A percentile compares a stretch with the other conserved stretches of the same genome.
phyloP scores from a whole-genome alignment of 2,888 invertebrate species.

The Galerucella pusilla region DNA sequence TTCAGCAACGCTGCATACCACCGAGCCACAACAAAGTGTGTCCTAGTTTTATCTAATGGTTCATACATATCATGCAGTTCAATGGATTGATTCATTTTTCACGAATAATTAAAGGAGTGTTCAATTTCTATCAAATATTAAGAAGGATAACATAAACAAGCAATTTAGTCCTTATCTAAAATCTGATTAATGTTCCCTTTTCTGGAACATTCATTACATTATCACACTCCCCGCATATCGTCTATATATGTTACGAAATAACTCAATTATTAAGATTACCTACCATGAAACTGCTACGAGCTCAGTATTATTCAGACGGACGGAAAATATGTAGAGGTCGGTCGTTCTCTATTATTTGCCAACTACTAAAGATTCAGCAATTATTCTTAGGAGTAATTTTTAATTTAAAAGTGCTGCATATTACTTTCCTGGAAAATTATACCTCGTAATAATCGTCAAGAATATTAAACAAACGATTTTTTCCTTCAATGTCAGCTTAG shows the following conservation, averaged over 20 bases:
- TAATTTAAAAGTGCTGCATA: neutral
- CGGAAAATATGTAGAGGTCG: neutral
- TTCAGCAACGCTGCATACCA: too few relatives aligned
- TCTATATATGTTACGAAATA: neutral
- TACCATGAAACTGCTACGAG: neutral
- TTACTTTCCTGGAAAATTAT: neutral
- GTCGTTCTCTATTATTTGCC: neutral
- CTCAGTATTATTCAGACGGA: too few relatives aligned
- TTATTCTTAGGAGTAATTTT: neutral
- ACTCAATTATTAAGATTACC: neutral
- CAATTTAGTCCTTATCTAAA: neutral
- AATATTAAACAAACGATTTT: neutral
- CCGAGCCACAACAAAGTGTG: too few relatives aligned
- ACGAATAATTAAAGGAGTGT: constrained; percentile 3
- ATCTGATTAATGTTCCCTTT: neutral
- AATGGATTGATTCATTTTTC: neutral
- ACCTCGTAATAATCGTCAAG: neutral
- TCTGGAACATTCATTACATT: neutral
- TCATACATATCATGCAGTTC: neutral
- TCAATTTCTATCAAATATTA: neutral
- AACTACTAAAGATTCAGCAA: neutral
- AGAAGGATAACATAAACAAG: too few relatives aligned
- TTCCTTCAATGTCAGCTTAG: neutral
- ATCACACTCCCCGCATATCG: neutral
- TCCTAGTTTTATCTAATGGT: too few relatives aligned